phyloP scores from a whole-genome alignment of 2,113 vertebrate genomes.

The Macaca mulatta region DNA sequence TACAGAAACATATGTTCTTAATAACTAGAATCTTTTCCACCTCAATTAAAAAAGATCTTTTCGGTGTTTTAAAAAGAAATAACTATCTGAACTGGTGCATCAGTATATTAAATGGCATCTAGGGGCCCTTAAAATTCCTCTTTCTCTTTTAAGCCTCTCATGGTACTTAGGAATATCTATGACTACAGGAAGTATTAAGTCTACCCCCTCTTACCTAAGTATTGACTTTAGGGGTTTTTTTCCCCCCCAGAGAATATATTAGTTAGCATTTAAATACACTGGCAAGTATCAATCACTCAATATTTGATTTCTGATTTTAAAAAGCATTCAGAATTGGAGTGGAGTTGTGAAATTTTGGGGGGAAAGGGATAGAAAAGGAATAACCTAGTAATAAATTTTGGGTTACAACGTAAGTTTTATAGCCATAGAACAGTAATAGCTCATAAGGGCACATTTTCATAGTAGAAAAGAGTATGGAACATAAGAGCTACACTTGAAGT shows the following conservation, averaged over 20 bases:
- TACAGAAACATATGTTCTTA: not conserved
- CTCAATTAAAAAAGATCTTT: not conserved
- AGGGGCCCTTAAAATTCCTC: not conserved
- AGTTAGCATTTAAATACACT: not conserved
- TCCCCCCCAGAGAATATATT: not conserved
- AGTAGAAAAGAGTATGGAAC: not conserved
- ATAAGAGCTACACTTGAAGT: not conserved
- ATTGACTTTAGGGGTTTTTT: not conserved
- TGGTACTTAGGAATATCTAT: not conserved
- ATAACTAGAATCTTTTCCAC: not conserved
- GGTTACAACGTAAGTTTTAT: not conserved
- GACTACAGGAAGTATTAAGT: not conserved
- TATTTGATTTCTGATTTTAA: not conserved
- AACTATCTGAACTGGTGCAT: not conserved
- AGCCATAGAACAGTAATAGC: not conserved
- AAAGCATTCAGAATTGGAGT: not conserved
- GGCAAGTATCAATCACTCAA: not conserved
- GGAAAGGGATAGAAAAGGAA: not conserved
- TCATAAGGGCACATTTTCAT: not conserved
- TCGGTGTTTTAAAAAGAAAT: conserved; percentile 21
- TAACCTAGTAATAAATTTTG: not conserved
- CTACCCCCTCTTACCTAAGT: not conserved
- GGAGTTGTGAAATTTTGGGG: not conserved
- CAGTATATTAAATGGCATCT: not conserved
- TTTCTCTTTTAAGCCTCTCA: not conserved